Evolutionary conservation across 1,140 invertebrate species (phyloP).

Genomic region (Drosophila pseudoananassae): DNA sequence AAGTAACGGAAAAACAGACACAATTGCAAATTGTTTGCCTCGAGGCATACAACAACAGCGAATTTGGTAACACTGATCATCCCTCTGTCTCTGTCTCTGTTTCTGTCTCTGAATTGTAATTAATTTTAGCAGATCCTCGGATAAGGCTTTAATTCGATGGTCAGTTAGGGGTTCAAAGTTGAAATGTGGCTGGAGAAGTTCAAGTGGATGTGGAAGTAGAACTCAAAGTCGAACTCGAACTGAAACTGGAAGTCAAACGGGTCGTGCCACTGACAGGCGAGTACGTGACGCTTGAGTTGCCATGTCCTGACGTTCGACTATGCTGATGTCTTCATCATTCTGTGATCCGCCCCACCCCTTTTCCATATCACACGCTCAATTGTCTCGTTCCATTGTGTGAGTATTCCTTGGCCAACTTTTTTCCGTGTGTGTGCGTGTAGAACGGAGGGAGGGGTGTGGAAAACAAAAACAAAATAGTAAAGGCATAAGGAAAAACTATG

Average conservation of each 20-base stretch:
- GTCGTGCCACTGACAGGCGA: slow-evolving; percentile 51
- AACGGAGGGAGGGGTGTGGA: slow-evolving; percentile 4
- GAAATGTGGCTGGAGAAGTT: slow-evolving; percentile 13
- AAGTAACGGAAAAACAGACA: slow-evolving; percentile 72
- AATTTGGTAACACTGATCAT: slow-evolving; percentile 29
- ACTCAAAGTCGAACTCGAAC: slow-evolving; percentile 23
- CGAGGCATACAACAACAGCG: background rate
- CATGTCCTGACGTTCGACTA: slow-evolving; percentile 52
- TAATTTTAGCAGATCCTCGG: background rate
- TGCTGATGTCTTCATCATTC: slow-evolving; percentile 51
- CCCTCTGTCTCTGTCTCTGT: too few relatives aligned
- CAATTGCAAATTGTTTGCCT: slow-evolving; percentile 38
- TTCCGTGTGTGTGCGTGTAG: slow-evolving; percentile 33
- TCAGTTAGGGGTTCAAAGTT: background rate
- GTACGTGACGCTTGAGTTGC: slow-evolving; percentile 56
- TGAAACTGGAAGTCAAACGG: background rate
- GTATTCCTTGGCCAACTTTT: too few relatives aligned
- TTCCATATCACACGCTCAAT: slow-evolving; percentile 44
- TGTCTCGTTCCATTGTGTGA: slow-evolving; percentile 62
- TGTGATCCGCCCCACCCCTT: background rate
- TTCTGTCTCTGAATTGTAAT: background rate
- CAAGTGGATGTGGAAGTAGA: slow-evolving; percentile 33
- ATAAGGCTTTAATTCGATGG: background rate
- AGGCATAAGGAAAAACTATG: slow-evolving; percentile 51
- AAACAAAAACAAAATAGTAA: slow-evolving; percentile 6